Conservation (phyloP, 2,888 invertebrate species). For the Suillia variegata region DNA sequence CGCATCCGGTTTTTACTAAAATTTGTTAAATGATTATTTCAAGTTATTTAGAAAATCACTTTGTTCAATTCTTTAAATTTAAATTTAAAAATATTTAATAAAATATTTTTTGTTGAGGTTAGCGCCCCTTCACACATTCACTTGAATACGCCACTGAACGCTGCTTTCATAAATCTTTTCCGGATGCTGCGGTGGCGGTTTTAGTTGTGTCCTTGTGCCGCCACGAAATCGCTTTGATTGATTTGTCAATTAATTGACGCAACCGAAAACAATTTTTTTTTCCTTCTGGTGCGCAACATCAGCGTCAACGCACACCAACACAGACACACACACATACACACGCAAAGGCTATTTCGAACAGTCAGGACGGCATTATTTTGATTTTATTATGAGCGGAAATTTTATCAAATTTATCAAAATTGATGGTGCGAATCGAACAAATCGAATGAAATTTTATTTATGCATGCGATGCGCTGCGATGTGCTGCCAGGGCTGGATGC, state of each 20-base stretch:
- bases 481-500: background rate
- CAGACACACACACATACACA: background rate
- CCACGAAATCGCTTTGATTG: slow-evolving; percentile 20
- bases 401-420: slow-evolving; percentile 10
- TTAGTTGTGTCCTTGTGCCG: no score
- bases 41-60: no score
- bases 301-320: background rate
- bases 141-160: no score
- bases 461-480: slow-evolving; percentile 4
- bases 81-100: no score
- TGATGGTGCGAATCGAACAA: slow-evolving; percentile 13
- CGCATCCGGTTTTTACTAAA: no score
- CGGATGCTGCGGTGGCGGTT: no score
- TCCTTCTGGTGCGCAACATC: background rate
- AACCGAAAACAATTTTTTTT: background rate
- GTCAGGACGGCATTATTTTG: background rate
- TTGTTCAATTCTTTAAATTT: no score
- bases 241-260: slow-evolving; percentile 28
- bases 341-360: background rate
- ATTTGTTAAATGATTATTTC: no score
- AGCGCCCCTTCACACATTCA: no score
- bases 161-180: background rate
- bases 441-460: slow-evolving; percentile 2
- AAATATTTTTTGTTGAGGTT: no score
- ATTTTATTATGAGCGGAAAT: slow-evolving; percentile 10